Percentiles rank a stretch among this genome's conserved stretches.
These are phyloP conservation scores for Coecobrya sp. DNA, from an alignment of 2,888 invertebrate genomes.

Conservation along the genomic window DNA sequence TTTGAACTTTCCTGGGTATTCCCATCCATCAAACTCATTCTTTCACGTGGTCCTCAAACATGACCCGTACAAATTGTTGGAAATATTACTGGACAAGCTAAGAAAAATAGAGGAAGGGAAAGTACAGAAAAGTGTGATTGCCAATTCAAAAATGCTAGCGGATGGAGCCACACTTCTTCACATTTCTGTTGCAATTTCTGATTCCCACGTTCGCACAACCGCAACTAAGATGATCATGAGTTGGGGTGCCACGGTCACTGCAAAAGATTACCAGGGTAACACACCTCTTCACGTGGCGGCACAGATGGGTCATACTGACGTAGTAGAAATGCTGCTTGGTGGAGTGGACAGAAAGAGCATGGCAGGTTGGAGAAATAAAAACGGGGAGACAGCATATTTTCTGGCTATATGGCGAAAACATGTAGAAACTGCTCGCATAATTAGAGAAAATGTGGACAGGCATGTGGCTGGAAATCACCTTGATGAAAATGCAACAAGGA, in stretches of 20 bases:
- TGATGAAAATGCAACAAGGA: no score
- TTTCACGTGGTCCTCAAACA: neutral
- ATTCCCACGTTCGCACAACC: neutral
- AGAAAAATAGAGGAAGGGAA: neutral
- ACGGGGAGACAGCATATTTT: no score
- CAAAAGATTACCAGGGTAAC: neutral
- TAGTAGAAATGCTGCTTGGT: neutral
- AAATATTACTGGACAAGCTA: neutral
- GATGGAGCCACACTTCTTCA: neutral
- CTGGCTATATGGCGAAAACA: no score
- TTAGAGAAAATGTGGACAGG: no score
- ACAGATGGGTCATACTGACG: neutral
- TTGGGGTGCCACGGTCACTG: neutral
- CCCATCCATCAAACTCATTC: neutral
- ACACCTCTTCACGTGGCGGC: neutral
- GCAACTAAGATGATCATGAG: neutral
- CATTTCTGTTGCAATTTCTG: neutral
- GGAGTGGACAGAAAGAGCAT: neutral
- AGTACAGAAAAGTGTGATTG: neutral
- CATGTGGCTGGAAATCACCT: no score
- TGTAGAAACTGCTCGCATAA: no score
- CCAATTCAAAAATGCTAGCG: neutral
- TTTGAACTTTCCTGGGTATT: neutral
- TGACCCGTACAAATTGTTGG: neutral
- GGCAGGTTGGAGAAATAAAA: no score